phyloP scores from a whole-genome alignment of 1,140 invertebrate genomes.

The Leguminivora glycinivorella region DNA sequence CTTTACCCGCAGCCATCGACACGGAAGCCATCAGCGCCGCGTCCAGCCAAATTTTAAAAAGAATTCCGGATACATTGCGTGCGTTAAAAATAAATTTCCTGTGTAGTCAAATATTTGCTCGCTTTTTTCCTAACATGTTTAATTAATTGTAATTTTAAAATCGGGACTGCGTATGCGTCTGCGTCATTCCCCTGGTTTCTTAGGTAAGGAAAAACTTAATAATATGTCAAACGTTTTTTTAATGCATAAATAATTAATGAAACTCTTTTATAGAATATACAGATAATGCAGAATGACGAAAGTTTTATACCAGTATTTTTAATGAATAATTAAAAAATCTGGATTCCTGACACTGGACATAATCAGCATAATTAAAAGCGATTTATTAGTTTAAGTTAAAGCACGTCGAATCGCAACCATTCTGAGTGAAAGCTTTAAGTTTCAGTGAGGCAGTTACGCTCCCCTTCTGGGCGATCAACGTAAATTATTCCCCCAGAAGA shows the following conservation, averaged over 20 bases:
- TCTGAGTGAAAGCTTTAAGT: conserved; percentile 74
- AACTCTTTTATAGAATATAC: too few species aligned
- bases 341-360: background rate
- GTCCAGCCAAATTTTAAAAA: conserved; percentile 48
- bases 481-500: conserved; percentile 57
- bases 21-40: conserved; percentile 55
- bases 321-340: background rate
- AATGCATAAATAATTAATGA: too few species aligned
- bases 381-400: conserved; percentile 71
- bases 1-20: conserved; percentile 72
- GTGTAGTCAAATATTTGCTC: background rate
- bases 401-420: conserved; percentile 64
- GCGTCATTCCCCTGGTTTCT: too few species aligned
- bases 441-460: conserved; percentile 74
- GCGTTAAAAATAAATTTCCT: conserved; percentile 23
- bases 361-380: conserved; percentile 51
- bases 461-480: conserved; percentile 68
- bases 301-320: too few species aligned
- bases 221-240: too few species aligned
- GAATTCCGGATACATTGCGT: background rate
- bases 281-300: too few species aligned
- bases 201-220: too few species aligned
- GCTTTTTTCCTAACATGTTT: background rate
- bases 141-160: too few species aligned
- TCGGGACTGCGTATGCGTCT: too few species aligned